phyloP scores from a whole-genome alignment of 2,888 invertebrate genomes.

The Diplolepis rosae region DNA sequence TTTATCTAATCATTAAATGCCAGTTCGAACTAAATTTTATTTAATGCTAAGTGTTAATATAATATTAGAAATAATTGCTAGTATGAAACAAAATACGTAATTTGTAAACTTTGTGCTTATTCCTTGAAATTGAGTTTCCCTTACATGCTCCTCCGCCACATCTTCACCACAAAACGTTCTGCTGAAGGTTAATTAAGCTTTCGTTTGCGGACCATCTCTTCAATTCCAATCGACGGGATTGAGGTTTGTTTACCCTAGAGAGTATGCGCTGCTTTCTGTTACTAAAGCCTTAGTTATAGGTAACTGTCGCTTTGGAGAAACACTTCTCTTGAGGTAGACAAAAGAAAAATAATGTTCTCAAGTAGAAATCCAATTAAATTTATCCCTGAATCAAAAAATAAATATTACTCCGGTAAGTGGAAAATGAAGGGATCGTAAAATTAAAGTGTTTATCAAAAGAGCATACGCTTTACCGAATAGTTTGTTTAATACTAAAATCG shows the following conservation, averaged over 20 bases:
- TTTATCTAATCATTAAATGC: too few relatives aligned
- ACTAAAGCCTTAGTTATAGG: not conserved
- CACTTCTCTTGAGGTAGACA: not conserved
- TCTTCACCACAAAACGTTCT: not conserved
- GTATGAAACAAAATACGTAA: too few relatives aligned
- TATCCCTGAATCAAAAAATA: not conserved
- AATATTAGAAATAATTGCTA: too few relatives aligned
- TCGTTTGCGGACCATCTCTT: not conserved
- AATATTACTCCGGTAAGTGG: not conserved
- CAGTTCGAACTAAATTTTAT: too few relatives aligned
- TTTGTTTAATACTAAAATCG: too few relatives aligned
- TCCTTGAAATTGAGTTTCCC: too few relatives aligned
- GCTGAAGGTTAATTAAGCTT: not conserved
- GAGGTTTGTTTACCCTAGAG: not conserved
- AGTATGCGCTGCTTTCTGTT: not conserved
- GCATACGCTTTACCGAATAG: not conserved
- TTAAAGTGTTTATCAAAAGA: not conserved
- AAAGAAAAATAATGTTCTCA: not conserved
- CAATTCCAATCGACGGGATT: not conserved
- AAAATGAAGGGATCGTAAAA: not conserved
- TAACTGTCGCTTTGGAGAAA: not conserved
- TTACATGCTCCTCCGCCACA: not conserved
- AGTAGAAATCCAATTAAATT: not conserved
- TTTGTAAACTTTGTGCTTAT: too few relatives aligned
- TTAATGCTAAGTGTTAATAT: too few relatives aligned